Evolutionary conservation across 1,140 invertebrate species (phyloP).

Genomic region (Globodera rostochiensis): DNA sequence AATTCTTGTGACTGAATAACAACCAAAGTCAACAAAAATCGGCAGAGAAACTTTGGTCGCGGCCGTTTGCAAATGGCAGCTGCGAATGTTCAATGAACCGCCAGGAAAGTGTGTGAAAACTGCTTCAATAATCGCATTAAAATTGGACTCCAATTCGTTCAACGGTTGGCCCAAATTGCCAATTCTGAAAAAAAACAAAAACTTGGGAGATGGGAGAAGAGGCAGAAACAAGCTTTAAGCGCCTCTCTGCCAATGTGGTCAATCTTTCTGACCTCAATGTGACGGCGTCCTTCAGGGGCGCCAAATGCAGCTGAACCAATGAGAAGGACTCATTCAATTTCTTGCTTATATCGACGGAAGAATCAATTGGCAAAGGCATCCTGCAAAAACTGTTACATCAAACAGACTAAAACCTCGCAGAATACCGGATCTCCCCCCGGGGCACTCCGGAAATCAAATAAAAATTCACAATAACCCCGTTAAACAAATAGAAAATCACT

Average conservation of each 20-base stretch:
- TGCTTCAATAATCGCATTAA: conserved; percentile 33
- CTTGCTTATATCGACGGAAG: conserved; percentile 20
- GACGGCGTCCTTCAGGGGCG: conserved; percentile 22
- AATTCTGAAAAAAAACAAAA: conserved; percentile 42
- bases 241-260: conserved; percentile 15
- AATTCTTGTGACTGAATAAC: neutral
- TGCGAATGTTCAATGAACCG: conserved; percentile 40
- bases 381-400: neutral
- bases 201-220: neutral
- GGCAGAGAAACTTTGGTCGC: conserved; percentile 33
- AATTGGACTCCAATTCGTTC: conserved; percentile 35
- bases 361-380: conserved; percentile 28
- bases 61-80: conserved; percentile 21
- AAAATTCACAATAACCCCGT: neutral
- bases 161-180: conserved; percentile 40
- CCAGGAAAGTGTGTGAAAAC: conserved; percentile 37
- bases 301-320: conserved; percentile 5
- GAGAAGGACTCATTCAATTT: conserved; percentile 27
- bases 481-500: neutral
- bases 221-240: conserved; percentile 3
- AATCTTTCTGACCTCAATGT: neutral
- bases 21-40: conserved; percentile 53
- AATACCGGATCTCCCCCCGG: no score
- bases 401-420: no score
- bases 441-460: no score